These are phyloP conservation scores for Actinia equina DNA, from an alignment of 64 coral and sea anemone genomes.

Conservation along the genomic window DNA sequence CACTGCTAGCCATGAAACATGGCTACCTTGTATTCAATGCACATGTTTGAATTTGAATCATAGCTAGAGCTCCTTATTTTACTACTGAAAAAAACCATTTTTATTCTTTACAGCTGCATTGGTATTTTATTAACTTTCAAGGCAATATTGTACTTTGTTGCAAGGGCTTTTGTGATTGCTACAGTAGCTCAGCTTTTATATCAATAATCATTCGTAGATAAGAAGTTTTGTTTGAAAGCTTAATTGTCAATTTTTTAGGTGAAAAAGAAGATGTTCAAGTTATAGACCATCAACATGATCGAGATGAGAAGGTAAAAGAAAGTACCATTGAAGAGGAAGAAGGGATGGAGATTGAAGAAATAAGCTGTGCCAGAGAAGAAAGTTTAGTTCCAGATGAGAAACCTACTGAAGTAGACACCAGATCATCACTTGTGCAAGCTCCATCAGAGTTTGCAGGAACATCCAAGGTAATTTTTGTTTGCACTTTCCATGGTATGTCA, in stretches of 20 bases:
- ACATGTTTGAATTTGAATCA: too few species aligned
- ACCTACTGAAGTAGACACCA: background rate
- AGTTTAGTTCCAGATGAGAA: background rate
- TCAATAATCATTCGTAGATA: too few species aligned
- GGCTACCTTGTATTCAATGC: too few species aligned
- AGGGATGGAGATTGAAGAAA: background rate
- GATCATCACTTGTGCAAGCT: background rate
- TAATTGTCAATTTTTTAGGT: background rate
- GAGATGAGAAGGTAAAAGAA: background rate
- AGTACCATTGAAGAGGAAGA: background rate
- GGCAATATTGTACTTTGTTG: too few species aligned
- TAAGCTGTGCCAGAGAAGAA: background rate
- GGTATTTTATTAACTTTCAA: too few species aligned
- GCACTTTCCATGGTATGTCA: background rate
- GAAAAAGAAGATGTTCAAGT: background rate
- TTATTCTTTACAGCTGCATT: too few species aligned
- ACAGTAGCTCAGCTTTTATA: too few species aligned
- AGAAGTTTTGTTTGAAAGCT: too few species aligned
- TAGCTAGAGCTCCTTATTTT: too few species aligned
- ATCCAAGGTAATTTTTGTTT: constrained; percentile 6
- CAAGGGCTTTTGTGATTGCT: too few species aligned
- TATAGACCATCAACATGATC: background rate
- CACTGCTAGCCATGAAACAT: too few species aligned
- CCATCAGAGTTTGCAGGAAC: constrained; percentile 18
- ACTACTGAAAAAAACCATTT: too few species aligned